phyloP scores from a whole-genome alignment of 2,888 invertebrate species.

The Chymomyza amoena region DNA sequence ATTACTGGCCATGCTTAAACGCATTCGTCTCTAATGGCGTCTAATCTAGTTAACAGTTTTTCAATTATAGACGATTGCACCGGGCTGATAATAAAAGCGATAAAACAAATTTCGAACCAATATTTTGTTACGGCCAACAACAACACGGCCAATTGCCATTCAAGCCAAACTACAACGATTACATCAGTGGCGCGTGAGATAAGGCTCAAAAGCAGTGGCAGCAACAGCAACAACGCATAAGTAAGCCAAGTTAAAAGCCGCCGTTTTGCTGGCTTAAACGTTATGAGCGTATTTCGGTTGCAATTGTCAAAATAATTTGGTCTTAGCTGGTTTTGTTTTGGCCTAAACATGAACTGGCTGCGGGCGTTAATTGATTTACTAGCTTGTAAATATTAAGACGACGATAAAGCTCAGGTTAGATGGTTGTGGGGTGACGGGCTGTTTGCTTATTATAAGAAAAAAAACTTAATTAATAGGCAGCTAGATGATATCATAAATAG shows the following conservation, averaged over 20 bases:
- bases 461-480: conserved; percentile 46
- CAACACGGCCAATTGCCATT: neutral
- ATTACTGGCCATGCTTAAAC: conserved; percentile 20
- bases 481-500: conserved; percentile 36
- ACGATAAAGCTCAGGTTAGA: neutral
- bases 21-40: conserved; percentile 62
- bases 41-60: conserved; percentile 73
- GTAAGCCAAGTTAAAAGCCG: conserved; percentile 10
- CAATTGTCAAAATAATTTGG: conserved; percentile 56
- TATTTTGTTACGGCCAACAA: conserved; percentile 25
- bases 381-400: conserved; percentile 3
- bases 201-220: neutral
- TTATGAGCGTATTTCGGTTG: conserved; percentile 65
- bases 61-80: conserved; percentile 69
- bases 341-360: conserved; percentile 28
- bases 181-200: conserved; percentile 43
- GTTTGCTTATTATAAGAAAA: conserved; percentile 45
- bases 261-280: neutral
- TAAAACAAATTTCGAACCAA: conserved; percentile 62
- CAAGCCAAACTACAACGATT: conserved; percentile 33
- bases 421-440: neutral
- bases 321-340: conserved; percentile 35
- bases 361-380: conserved; percentile 67
- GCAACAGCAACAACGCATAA: neutral
- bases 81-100: conserved; percentile 69